These are phyloP conservation scores for Glaucomys volans DNA, from an alignment of 2,113 vertebrate species.

Conservation along the genomic window DNA sequence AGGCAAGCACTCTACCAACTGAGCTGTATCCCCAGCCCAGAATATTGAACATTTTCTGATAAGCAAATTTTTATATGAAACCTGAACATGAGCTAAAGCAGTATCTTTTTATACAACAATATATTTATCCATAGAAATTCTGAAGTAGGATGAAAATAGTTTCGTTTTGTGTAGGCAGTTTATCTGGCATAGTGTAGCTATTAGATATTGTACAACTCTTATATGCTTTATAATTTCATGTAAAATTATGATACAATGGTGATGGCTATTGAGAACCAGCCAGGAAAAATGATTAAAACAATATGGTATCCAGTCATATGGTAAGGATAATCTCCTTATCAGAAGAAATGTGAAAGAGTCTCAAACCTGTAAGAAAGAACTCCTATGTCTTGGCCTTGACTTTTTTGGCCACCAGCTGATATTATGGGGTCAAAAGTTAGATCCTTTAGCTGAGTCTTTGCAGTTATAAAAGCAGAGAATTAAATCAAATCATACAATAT, in stretches of 20 bases:
- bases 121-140: constrained; percentile 30
- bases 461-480: background rate
- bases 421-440: background rate
- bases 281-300: constrained; percentile 23
- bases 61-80: constrained; percentile 50
- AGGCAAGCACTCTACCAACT: too few relatives aligned
- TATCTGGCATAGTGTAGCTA: background rate
- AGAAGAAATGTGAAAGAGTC: background rate
- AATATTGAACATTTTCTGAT: too few relatives aligned
- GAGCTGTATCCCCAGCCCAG: too few relatives aligned
- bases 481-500: background rate
- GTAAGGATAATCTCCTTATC: background rate
- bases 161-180: background rate
- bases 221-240: background rate
- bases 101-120: constrained; percentile 34
- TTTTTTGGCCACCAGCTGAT: constrained; percentile 7
- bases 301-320: background rate
- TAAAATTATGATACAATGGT: background rate
- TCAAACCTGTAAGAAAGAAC: background rate
- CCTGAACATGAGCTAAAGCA: constrained; percentile 21
- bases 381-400: background rate
- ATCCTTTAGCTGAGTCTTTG: background rate
- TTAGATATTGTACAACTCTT: background rate
- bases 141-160: constrained; percentile 46
- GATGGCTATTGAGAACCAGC: constrained; percentile 13